Evolutionary conservation across 2,113 vertebrate genomes (phyloP).

Genomic region (Rhagologus leucostigma): DNA sequence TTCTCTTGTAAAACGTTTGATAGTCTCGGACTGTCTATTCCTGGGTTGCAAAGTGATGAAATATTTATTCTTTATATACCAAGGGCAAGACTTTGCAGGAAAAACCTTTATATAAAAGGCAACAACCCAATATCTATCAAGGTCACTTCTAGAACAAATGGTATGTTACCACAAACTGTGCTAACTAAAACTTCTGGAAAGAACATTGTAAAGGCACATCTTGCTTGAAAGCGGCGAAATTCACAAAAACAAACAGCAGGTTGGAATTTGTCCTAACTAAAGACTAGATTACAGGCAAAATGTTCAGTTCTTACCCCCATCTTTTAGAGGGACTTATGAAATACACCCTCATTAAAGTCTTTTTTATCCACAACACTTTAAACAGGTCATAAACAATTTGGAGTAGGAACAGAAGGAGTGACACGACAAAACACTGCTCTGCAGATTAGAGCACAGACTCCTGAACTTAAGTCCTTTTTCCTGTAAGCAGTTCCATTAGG

Average conservation of each 20-base stretch:
- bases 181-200: background rate
- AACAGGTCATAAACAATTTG: background rate
- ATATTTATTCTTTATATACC: background rate
- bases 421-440: background rate
- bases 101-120: background rate
- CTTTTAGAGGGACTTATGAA: background rate
- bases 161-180: background rate
- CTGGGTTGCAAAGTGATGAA: background rate
- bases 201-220: background rate
- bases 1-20: background rate
- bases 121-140: background rate
- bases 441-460: background rate
- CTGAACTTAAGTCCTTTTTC: background rate
- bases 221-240: background rate
- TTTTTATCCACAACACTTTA: background rate
- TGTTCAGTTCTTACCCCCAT: background rate
- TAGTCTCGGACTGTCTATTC: background rate
- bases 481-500: background rate
- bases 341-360: background rate
- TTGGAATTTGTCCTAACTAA: background rate
- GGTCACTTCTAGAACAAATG: background rate
- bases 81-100: background rate
- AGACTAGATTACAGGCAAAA: background rate
- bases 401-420: background rate
- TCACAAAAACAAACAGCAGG: background rate